Evolutionary conservation across 2,797 vertebrate genomes (phyloP).

Genomic region (Phataginus tetradactyla): DNA sequence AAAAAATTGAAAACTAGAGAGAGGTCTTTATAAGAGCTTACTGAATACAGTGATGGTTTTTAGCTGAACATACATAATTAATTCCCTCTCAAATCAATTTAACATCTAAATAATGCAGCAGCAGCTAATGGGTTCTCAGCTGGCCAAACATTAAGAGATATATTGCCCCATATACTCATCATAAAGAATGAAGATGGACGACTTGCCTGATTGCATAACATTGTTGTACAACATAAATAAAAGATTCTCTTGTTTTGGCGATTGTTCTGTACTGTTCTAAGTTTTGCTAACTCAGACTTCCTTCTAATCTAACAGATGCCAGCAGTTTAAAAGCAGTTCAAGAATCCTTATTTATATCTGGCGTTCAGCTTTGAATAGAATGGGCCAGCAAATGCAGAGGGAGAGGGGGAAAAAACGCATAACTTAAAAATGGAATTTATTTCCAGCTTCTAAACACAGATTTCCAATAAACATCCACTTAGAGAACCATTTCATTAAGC

Average conservation of each 20-base stretch:
- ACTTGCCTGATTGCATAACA: constrained; percentile 65
- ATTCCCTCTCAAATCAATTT: constrained; percentile 83
- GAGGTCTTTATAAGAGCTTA: not conserved
- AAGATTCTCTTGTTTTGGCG: constrained; percentile 70
- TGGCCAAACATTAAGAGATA: constrained; percentile 73
- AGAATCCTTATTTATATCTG: constrained; percentile 68
- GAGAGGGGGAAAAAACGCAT: not conserved
- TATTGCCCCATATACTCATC: constrained; percentile 56
- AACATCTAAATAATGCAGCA: constrained; percentile 85
- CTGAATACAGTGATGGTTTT: constrained; percentile 40
- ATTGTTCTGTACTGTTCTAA: constrained; percentile 61
- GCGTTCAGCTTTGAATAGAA: constrained; percentile 72
- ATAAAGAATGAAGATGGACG: constrained; percentile 73
- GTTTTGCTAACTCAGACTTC: constrained; percentile 75
- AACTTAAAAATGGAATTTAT: constrained; percentile 75
- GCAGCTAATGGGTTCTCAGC: constrained; percentile 79
- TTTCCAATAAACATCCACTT: constrained; percentile 77
- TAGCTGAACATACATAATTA: constrained; percentile 75
- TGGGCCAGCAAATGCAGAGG: constrained; percentile 53
- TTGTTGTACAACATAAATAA: constrained; percentile 80
- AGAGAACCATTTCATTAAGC: constrained; percentile 78
- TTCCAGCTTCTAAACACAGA: constrained; percentile 69
- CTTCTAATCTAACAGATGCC: constrained; percentile 76
- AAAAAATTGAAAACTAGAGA: not conserved
- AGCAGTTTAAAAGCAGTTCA: constrained; percentile 78